These are phyloP conservation scores for Camponotus floridanus DNA, from an alignment of 1,140 invertebrate species.

Conservation along the genomic window DNA sequence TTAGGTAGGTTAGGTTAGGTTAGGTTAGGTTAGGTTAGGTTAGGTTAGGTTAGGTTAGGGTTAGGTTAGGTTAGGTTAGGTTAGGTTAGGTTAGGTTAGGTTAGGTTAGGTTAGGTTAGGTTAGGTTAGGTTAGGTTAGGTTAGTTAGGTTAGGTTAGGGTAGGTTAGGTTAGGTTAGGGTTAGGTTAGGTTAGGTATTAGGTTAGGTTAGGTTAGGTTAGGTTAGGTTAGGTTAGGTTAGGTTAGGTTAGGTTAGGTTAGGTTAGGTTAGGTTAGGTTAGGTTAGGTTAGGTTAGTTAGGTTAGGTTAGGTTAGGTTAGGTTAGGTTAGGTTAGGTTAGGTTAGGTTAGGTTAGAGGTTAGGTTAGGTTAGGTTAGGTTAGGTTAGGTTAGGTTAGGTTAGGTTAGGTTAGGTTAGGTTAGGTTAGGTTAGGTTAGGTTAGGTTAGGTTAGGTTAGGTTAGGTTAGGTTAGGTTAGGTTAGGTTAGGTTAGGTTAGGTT, in stretches of 20 bases:
- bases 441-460: constrained; percentile 3
- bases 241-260: constrained; percentile 3
- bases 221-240: constrained; percentile 3
- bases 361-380: constrained; percentile 3
- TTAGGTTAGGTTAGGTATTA: constrained; percentile 3
- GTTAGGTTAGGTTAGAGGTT: no score
- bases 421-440: constrained; percentile 3
- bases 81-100: constrained; percentile 3
- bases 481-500: no score
- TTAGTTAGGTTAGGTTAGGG: no score
- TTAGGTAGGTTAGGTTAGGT: no score
- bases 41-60: no score
- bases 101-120: constrained; percentile 3
- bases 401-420: constrained; percentile 3
- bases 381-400: constrained; percentile 3
- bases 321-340: constrained; percentile 3
- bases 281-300: constrained; percentile 3
- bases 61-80: constrained; percentile 3
- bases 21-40: constrained; percentile 3
- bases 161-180: no score
- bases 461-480: constrained; percentile 3
- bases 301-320: constrained; percentile 3
- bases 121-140: constrained; percentile 3
- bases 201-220: constrained; percentile 3
- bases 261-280: constrained; percentile 3